These are phyloP conservation scores for Exephanes ischioxanthus DNA, from an alignment of 2,888 invertebrate species.

Conservation along the genomic window DNA sequence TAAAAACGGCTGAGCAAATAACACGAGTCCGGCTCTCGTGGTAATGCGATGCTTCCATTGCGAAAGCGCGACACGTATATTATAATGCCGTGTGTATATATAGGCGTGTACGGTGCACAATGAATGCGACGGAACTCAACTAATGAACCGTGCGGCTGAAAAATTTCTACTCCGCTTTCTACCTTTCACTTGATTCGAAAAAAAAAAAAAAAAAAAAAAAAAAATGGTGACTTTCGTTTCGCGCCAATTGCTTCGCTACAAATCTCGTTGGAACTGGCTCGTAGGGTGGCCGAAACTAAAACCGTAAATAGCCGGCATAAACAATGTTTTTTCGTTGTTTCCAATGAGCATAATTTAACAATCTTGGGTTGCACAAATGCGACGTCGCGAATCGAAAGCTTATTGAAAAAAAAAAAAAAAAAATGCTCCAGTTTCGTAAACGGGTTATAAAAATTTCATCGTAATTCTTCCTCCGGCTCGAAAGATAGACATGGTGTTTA, in stretches of 20 bases:
- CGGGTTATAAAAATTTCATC: no score
- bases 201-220: slow-evolving; percentile 31
- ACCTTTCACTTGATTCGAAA: slow-evolving; percentile 55
- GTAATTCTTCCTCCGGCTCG: no score
- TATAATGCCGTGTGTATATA: slow-evolving; percentile 25
- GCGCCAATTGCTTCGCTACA: not conserved
- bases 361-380: no score
- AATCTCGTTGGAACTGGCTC: slow-evolving; percentile 7
- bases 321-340: no score
- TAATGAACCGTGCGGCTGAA: slow-evolving; percentile 34
- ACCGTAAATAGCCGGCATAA: not conserved
- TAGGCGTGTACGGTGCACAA: not conserved
- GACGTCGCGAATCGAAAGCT: no score
- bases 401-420: no score
- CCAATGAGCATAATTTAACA: no score
- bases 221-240: not conserved
- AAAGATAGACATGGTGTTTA: no score
- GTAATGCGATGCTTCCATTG: slow-evolving; percentile 55
- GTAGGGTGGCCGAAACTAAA: not conserved
- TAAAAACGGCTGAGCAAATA: slow-evolving; percentile 57
- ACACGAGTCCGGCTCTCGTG: slow-evolving; percentile 33
- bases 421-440: no score
- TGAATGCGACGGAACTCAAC: slow-evolving; percentile 3
- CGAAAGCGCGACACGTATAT: slow-evolving; percentile 52
- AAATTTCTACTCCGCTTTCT: slow-evolving; percentile 59